These are phyloP conservation scores for Chrysomela aeneicollis DNA, from an alignment of 2,888 invertebrate species.

Conservation along the genomic window DNA sequence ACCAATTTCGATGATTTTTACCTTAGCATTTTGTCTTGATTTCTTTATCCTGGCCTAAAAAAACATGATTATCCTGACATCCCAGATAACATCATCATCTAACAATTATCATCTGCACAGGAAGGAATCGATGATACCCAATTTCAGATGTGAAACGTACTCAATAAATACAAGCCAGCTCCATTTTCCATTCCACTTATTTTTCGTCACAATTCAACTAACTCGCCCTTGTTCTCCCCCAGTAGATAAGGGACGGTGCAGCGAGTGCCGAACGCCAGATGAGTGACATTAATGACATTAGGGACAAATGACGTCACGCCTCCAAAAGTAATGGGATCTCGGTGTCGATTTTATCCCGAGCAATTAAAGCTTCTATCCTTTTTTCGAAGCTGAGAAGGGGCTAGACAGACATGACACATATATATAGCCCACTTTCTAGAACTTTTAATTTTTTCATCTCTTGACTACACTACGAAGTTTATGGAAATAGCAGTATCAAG, in stretches of 20 bases:
- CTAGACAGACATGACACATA: too few species aligned
- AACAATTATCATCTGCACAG: too few species aligned
- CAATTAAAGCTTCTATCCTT: not conserved
- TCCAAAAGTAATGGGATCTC: slow-evolving; percentile 10
- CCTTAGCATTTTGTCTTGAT: too few species aligned
- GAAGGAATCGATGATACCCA: not conserved
- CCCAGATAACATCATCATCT: too few species aligned
- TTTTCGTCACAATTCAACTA: slow-evolving; percentile 20
- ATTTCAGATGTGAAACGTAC: slow-evolving; percentile 2
- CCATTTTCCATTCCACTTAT: slow-evolving; percentile 11
- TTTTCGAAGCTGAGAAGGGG: too few species aligned
- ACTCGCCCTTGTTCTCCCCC: slow-evolving; percentile 19
- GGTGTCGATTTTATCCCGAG: not conserved
- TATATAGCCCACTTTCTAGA: too few species aligned
- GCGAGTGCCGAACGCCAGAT: not conserved
- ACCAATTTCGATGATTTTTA: too few species aligned
- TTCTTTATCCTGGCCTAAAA: too few species aligned
- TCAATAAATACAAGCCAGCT: slow-evolving; percentile 7
- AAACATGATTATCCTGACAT: too few species aligned
- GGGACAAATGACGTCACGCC: slow-evolving; percentile 17
- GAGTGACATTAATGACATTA: slow-evolving; percentile 24
- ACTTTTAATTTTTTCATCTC: too few species aligned
- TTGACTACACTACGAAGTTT: too few species aligned
- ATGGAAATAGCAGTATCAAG: too few species aligned
- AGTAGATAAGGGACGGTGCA: not conserved